These are phyloP conservation scores for Pyralis farinalis DNA, from an alignment of 2,888 invertebrate genomes.

Conservation along the genomic window DNA sequence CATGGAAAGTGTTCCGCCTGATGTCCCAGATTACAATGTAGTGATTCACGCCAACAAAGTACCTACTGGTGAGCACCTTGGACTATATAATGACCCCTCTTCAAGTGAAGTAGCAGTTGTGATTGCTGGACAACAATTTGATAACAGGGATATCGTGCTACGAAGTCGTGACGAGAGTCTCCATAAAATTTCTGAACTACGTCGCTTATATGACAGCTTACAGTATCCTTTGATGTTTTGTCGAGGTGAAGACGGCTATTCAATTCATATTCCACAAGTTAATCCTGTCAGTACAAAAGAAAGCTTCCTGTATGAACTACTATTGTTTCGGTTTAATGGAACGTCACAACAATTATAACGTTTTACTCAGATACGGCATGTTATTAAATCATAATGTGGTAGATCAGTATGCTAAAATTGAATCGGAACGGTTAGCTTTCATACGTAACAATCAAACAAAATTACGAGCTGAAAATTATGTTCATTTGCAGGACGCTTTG, in stretches of 20 bases:
- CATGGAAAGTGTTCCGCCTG: constrained; percentile 21
- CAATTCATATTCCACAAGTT: constrained; percentile 22
- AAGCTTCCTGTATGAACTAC: constrained; percentile 21
- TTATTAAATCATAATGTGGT: constrained; percentile 20
- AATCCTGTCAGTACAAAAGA: constrained; percentile 20
- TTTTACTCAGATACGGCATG: constrained; percentile 20
- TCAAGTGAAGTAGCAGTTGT: constrained; percentile 27
- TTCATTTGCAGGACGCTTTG: not conserved
- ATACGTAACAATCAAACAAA: constrained; percentile 12
- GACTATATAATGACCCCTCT: constrained; percentile 25
- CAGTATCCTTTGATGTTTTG: constrained; percentile 27
- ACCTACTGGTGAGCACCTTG: constrained; percentile 23
- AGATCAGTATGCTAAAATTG: constrained; percentile 22
- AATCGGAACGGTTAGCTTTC: constrained; percentile 20
- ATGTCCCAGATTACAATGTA: constrained; percentile 21
- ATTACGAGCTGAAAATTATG: constrained; percentile 1
- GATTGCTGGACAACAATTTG: constrained; percentile 25
- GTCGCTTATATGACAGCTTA: constrained; percentile 26
- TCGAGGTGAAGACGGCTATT: constrained; percentile 26
- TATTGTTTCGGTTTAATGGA: constrained; percentile 21
- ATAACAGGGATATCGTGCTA: constrained; percentile 25
- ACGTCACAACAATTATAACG: constrained; percentile 19
- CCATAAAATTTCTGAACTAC: constrained; percentile 22
- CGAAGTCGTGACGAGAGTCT: constrained; percentile 19
- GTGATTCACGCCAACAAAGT: constrained; percentile 24